A percentile compares a stretch with the other conserved stretches of the same genome.
Conservation (phyloP, 1,140 invertebrate genomes). For the Mya arenaria region DNA sequence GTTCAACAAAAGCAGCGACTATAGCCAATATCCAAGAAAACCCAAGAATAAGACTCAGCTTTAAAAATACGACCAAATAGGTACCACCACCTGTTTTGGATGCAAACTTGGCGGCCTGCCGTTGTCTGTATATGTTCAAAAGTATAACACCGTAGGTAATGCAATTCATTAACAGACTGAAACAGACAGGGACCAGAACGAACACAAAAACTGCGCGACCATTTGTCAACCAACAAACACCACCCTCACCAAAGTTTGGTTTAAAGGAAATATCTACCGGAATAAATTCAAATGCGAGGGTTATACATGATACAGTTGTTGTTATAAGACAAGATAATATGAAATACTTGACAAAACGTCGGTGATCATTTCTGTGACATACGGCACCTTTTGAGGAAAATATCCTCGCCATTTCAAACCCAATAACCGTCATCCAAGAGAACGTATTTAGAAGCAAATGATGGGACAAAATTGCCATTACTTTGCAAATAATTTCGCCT, state of each 20-base stretch:
- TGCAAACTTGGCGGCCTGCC: not conserved
- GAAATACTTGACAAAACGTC: constrained; percentile 15
- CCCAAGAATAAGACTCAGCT: constrained; percentile 40
- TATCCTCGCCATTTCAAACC: constrained; percentile 37
- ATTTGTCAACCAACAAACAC: constrained; percentile 43
- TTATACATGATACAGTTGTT: not conserved
- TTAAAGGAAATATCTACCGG: not conserved
- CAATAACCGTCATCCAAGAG: constrained; percentile 43
- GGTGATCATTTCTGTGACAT: not conserved
- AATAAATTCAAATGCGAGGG: not conserved
- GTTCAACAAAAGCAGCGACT: not conserved
- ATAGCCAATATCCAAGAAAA: constrained; percentile 39
- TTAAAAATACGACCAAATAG: constrained; percentile 37
- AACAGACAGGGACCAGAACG: constrained; percentile 9
- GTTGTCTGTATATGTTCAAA: constrained; percentile 7
- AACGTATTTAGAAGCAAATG: constrained; percentile 16
- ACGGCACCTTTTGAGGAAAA: not conserved
- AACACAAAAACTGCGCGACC: not conserved
- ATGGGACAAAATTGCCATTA: constrained; percentile 7
- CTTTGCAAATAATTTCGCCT: not conserved
- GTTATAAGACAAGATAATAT: not conserved
- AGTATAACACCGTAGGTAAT: not conserved
- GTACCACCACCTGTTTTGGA: not conserved
- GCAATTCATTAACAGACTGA: constrained; percentile 6
- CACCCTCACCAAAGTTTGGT: not conserved